These are phyloP conservation scores for Malurus alboscapulatus DNA, from an alignment of 2,113 vertebrate genomes.

Conservation along the genomic window DNA sequence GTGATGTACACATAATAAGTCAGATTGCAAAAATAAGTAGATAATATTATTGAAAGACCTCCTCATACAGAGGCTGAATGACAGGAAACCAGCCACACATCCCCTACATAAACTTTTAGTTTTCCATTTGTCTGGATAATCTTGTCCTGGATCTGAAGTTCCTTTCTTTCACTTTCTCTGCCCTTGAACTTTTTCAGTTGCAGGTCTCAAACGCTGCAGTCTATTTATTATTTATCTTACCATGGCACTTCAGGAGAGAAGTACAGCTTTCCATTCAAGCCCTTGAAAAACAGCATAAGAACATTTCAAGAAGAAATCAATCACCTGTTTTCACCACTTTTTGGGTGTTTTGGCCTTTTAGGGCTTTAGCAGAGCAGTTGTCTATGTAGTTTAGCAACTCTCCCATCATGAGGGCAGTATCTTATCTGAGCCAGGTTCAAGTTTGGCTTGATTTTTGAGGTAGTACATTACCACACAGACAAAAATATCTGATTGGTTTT, in stretches of 20 bases:
- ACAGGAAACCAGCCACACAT: background rate
- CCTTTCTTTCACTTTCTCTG: background rate
- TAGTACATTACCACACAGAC: background rate
- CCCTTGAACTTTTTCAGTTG: background rate
- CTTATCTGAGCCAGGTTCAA: background rate
- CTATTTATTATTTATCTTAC: slow-evolving; percentile 28
- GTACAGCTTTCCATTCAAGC: background rate
- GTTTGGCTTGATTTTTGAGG: background rate
- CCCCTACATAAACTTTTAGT: background rate
- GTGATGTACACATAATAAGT: background rate
- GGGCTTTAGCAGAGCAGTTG: background rate
- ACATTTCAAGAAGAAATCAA: background rate
- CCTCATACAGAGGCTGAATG: background rate
- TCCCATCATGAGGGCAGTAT: background rate
- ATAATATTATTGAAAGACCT: background rate
- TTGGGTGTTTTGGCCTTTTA: background rate
- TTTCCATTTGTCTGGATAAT: background rate
- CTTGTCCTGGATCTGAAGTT: background rate
- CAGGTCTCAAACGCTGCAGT: background rate
- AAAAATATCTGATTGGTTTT: background rate
- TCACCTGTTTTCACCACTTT: background rate
- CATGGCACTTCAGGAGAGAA: background rate
- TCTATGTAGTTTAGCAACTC: background rate
- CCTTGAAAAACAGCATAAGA: background rate
- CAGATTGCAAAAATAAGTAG: background rate